A percentile compares a stretch with the other conserved stretches of the same genome.
These are phyloP conservation scores for Eufriesea mexicana DNA, from an alignment of 1,140 invertebrate species.

Conservation along the genomic window DNA sequence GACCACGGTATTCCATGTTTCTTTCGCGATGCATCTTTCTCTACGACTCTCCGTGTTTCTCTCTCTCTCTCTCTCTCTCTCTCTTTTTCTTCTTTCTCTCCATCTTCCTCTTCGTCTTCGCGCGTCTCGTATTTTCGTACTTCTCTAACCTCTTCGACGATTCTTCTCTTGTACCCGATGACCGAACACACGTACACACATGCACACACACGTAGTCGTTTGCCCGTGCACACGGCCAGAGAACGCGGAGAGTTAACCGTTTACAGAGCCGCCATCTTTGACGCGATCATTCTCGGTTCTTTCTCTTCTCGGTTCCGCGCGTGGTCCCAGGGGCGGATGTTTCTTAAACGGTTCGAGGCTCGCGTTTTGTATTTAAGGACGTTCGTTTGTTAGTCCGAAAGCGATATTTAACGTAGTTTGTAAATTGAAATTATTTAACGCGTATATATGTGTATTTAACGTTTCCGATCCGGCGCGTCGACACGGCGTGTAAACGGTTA, in stretches of 20 bases:
- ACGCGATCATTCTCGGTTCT: neutral
- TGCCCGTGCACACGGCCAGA: neutral
- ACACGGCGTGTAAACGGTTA: conserved; percentile 29
- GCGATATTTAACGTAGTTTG: conserved; percentile 17
- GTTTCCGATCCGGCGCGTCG: neutral
- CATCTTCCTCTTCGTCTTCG: neutral
- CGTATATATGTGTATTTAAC: conserved; percentile 23
- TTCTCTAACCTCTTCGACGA: neutral
- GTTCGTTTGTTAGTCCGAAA: neutral
- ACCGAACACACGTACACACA: neutral
- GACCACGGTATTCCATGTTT: conserved; percentile 52
- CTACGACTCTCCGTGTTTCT: neutral
- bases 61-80: conserved; percentile 10
- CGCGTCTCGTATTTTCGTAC: neutral
- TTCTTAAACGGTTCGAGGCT: neutral
- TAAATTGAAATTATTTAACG: conserved; percentile 17
- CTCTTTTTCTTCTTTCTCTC: conserved; percentile 18
- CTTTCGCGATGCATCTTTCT: conserved; percentile 30
- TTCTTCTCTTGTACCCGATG: neutral
- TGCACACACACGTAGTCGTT: neutral
- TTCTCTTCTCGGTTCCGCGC: neutral
- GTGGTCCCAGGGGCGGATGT: neutral
- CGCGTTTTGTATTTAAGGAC: neutral
- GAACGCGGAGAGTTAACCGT: conserved; percentile 21
- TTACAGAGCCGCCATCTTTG: neutral